Conservation (phyloP, 2,888 invertebrate species). For the Cantharis lateralis region DNA sequence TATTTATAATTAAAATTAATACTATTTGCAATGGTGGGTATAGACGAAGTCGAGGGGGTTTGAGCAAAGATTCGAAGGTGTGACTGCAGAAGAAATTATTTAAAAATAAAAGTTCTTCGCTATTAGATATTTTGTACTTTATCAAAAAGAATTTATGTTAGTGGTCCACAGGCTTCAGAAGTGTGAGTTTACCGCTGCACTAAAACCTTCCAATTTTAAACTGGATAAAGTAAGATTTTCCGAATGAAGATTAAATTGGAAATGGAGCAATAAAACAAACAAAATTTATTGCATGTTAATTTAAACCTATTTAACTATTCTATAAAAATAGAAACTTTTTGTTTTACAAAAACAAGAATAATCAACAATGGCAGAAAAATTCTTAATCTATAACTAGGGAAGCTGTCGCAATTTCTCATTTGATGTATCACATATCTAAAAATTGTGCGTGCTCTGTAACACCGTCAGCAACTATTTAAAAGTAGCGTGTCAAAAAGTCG, state of each 20-base stretch:
- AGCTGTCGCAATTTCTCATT: background rate
- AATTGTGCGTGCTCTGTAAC: background rate
- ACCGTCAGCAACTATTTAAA: background rate
- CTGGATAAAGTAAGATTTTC: no score
- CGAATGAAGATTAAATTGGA: background rate
- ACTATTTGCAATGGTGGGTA: no score
- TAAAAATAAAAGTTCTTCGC: no score
- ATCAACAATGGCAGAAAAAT: background rate
- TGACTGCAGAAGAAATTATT: no score
- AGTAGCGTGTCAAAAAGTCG: background rate
- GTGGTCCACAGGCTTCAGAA: no score
- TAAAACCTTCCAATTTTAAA: no score
- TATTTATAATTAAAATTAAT: no score
- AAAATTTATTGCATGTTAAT: background rate
- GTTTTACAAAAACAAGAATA: constrained; percentile 1
- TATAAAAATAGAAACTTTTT: constrained; percentile 1
- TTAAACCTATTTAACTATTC: background rate
- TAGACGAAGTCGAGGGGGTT: no score
- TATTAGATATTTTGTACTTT: no score
- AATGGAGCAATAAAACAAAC: background rate
- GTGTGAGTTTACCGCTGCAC: no score
- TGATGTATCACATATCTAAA: background rate
- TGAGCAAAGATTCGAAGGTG: no score
- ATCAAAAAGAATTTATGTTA: no score
- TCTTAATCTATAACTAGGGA: background rate